These are phyloP conservation scores for Craterocephalus amniculus DNA, from an alignment of 2,797 vertebrate genomes.

Conservation along the genomic window DNA sequence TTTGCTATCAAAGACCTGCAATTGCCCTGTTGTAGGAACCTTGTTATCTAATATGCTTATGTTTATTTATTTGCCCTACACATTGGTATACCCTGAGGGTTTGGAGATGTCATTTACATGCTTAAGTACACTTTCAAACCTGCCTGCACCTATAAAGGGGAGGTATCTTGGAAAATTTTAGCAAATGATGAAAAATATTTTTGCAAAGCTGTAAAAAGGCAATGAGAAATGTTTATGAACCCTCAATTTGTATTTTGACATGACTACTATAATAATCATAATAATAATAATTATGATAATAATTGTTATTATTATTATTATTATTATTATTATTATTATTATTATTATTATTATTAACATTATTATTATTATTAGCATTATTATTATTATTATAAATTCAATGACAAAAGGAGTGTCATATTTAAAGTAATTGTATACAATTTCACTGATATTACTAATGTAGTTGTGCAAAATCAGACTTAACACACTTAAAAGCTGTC, in stretches of 20 bases:
- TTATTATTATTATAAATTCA: not conserved
- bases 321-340: too few relatives aligned
- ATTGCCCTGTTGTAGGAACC: slow-evolving; percentile 63
- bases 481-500: slow-evolving; percentile 50
- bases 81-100: slow-evolving; percentile 44
- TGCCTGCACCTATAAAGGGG: slow-evolving; percentile 14
- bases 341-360: too few relatives aligned
- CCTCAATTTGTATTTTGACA: not conserved
- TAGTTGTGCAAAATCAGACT: slow-evolving; percentile 45
- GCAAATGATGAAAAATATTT: slow-evolving; percentile 12
- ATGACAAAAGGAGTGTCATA: slow-evolving; percentile 8
- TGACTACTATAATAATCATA: not conserved
- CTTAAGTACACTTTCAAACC: slow-evolving; percentile 26
- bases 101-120: slow-evolving; percentile 58
- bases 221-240: not conserved
- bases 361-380: too few relatives aligned
- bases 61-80: slow-evolving; percentile 66
- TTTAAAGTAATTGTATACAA: slow-evolving; percentile 15
- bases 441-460: slow-evolving; percentile 41
- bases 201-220: not conserved
- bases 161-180: slow-evolving; percentile 24
- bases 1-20: slow-evolving; percentile 70
- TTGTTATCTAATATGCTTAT: slow-evolving; percentile 75
- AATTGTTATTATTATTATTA: too few relatives aligned
- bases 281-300: too few relatives aligned